A percentile compares a stretch with the other conserved stretches of the same genome.
Conservation (phyloP, 2,888 invertebrate genomes). For the Caenorhabditis sinica region DNA sequence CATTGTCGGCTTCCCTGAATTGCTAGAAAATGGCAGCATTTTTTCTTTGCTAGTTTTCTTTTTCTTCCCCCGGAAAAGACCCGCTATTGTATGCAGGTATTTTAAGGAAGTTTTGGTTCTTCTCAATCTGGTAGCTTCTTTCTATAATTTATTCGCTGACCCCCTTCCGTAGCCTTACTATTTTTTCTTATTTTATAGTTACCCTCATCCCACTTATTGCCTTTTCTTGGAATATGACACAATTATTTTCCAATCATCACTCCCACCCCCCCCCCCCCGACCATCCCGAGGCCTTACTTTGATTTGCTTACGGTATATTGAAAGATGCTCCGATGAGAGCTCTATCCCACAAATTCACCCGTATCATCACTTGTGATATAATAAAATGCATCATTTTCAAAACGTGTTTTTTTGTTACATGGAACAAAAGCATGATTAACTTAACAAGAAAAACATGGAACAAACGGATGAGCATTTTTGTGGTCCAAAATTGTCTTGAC, state of each 20-base stretch:
- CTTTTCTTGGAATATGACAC: constrained; percentile 1
- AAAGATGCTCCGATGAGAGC: constrained; percentile 29
- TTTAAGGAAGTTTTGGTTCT: neutral
- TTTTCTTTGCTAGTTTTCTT: constrained; percentile 32
- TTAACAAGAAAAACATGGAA: too few species aligned
- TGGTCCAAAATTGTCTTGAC: too few species aligned
- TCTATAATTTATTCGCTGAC: constrained; percentile 28
- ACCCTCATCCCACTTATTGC: neutral
- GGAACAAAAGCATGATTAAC: too few species aligned
- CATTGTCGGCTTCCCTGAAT: neutral
- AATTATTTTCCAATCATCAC: constrained; percentile 1
- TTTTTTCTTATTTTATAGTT: constrained; percentile 13
- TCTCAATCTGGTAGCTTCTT: constrained; percentile 43
- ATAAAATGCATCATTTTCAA: constrained; percentile 10
- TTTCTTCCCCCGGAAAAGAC: neutral
- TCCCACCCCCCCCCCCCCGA: constrained; percentile 14
- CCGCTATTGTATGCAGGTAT: constrained; percentile 12
- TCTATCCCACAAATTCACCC: constrained; percentile 11
- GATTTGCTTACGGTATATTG: constrained; percentile 63
- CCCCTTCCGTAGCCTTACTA: neutral
- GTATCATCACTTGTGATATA: constrained; percentile 46
- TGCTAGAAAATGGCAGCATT: constrained; percentile 41
- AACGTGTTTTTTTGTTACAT: too few species aligned
- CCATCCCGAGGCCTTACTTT: constrained; percentile 65
- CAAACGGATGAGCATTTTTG: too few species aligned